A percentile compares a stretch with the other conserved stretches of the same genome.
Evolutionary conservation across 2,113 vertebrate species (phyloP).

Genomic region (Triplophysa dalaica): DNA sequence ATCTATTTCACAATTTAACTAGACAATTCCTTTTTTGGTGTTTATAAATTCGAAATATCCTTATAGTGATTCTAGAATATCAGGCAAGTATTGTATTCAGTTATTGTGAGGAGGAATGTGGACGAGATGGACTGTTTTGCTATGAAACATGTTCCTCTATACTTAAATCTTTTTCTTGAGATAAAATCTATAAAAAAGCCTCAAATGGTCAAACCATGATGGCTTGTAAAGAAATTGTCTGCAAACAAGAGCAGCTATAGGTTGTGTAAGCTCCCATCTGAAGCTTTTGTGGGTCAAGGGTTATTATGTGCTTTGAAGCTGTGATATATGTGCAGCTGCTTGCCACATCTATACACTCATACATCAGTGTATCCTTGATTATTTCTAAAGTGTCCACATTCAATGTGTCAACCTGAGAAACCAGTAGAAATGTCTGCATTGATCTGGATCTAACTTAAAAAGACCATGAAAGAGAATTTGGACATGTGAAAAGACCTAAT

Average conservation of each 20-base stretch:
- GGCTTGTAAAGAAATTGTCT: neutral
- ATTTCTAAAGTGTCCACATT: slow-evolving; percentile 38
- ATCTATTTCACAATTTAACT: neutral
- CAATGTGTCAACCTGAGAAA: slow-evolving; percentile 30
- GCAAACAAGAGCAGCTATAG: slow-evolving; percentile 36
- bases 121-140: no score
- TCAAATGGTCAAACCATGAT: neutral
- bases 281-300: neutral
- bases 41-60: neutral
- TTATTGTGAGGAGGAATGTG: no score
- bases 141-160: neutral
- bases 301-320: slow-evolving; percentile 33
- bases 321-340: slow-evolving; percentile 41
- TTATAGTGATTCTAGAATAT: neutral
- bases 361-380: slow-evolving; percentile 26
- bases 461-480: neutral
- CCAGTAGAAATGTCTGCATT: neutral
- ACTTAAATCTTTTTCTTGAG: neutral
- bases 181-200: neutral
- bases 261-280: slow-evolving; percentile 18
- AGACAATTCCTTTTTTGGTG: neutral
- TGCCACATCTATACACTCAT: slow-evolving; percentile 25
- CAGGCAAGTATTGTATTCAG: neutral
- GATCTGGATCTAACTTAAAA: slow-evolving; percentile 8
- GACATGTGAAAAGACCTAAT: neutral